phyloP scores from a whole-genome alignment of 37 sponge, comb jelly and placozoan species.

The Tethya wilhelma region DNA sequence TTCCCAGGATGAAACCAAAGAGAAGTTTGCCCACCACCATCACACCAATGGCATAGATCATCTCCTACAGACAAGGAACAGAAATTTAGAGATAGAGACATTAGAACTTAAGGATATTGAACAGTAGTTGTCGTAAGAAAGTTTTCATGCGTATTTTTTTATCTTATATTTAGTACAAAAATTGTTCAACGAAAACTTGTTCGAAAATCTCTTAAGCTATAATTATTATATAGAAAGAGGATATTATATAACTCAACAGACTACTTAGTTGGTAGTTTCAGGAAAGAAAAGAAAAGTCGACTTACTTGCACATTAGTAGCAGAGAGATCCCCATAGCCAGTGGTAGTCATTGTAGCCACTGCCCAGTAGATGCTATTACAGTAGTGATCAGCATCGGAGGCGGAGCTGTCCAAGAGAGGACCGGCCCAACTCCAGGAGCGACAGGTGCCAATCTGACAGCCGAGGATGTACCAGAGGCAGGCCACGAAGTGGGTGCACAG shows the following conservation, averaged over 20 bases:
- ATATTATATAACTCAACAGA: too few species aligned
- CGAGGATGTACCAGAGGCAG: slow-evolving; percentile 80
- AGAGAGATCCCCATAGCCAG: slow-evolving; percentile 51
- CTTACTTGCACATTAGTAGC: slow-evolving; percentile 36
- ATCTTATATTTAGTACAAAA: background rate
- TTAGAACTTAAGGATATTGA: too few species aligned
- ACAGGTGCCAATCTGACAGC: slow-evolving; percentile 58
- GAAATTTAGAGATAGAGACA: too few species aligned
- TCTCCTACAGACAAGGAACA: too few species aligned
- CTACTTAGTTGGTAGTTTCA: too few species aligned
- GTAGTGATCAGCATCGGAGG: slow-evolving; percentile 47
- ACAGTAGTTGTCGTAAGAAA: background rate
- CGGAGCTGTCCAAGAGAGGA: background rate
- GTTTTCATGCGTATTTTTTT: background rate
- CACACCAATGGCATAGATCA: slow-evolving; percentile 68
- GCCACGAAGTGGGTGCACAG: slow-evolving; percentile 73
- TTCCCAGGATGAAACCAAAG: slow-evolving; percentile 85
- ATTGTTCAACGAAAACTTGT: background rate
- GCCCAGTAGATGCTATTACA: slow-evolving; percentile 79
- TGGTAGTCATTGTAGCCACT: slow-evolving; percentile 84
- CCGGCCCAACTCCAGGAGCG: slow-evolving; percentile 53
- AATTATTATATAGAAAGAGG: too few species aligned
- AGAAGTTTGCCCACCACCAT: slow-evolving; percentile 78
- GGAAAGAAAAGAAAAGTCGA: too few species aligned
- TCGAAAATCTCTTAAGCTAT: background rate